Conservation (phyloP, 2,888 invertebrate species). For the Melolontha melolontha region DNA sequence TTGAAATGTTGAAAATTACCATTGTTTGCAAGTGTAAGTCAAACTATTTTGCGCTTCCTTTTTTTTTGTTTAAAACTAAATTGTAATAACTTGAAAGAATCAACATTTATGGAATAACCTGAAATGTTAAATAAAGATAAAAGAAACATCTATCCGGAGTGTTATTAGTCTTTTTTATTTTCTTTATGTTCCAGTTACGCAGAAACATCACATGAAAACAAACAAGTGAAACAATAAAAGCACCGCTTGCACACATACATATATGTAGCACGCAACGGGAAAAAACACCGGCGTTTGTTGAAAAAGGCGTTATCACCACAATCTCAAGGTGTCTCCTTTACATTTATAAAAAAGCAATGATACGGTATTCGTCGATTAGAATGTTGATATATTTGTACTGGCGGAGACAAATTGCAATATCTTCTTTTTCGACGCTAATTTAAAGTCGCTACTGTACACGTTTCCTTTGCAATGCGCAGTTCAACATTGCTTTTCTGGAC, state of each 20-base stretch:
- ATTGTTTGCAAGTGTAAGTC: no score
- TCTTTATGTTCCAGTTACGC: conserved; percentile 14
- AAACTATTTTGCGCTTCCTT: no score
- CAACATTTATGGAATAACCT: no score
- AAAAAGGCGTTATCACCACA: conserved; percentile 28
- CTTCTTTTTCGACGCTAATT: conserved; percentile 38
- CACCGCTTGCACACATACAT: conserved; percentile 14
- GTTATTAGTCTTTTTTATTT: conserved; percentile 8
- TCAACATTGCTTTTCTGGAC: no score
- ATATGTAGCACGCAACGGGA: conserved; percentile 12
- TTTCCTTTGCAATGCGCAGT: no score
- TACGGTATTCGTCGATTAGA: conserved; percentile 39
- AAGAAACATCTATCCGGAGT: not conserved
- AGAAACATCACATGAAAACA: conserved; percentile 11
- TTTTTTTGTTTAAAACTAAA: no score
- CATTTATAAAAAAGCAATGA: conserved; percentile 13
- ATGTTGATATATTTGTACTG: conserved; percentile 41
- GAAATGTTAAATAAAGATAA: conserved; percentile 5
- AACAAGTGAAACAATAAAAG: conserved; percentile 21
- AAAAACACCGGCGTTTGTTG: not conserved
- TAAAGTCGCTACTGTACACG: conserved; percentile 32
- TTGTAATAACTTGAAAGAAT: no score
- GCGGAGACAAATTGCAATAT: conserved; percentile 40
- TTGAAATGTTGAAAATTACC: no score
- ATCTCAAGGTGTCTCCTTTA: conserved; percentile 22